Base-by-base conservation (phyloP, 2,797 vertebrate species). In the Scolopax bukidnonensis region DNA sequence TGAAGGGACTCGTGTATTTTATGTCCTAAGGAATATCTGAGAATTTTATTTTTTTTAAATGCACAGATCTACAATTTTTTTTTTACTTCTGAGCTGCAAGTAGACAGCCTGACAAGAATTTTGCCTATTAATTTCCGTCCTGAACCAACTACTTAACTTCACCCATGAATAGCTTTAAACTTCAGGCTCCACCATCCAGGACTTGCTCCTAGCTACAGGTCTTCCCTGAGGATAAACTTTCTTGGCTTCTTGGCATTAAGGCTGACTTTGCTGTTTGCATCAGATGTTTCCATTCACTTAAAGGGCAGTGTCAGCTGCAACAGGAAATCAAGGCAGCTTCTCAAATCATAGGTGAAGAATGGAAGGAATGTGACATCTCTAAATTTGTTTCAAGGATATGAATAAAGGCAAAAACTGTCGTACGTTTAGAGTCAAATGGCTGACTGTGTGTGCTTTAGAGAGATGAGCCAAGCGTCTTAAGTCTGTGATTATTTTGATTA, bases 231-330 rank as follows among this genome's bases (percentile, higher is more conserved):
- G 61, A 76, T 86, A 63, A 88, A 60, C 51, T 93, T 91, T 53
- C 32, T 79, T 93, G 36, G 25, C 84, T 38, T 45, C 18, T 82
- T 95, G 87, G 54, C 53, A 7, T 84, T 65, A 61, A 90, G 77
- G 56, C 63, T 78, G 78, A 82, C 68, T 93, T 93, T 93, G 79
- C 96, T 91, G 81, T 87, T 95, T 91, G 87, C 85, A 63, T 96
- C 59, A 73, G 20, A 50, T 91, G 85, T 96, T 94, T 92, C 89
- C 89, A 87, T 95, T 95, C 85, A 89, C 77, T 97, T 97, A 96
- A 96, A 97, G 89, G 91, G 91, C 96, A 97, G 93, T 94, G 94
- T 96, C 96, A 96, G 96, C 96, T 96, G 96, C 96, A 95, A 90
- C 77, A 94, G 95, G 96, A 96, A 97, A 94, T 97, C 95, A 68